Percentiles rank a stretch among this genome's conserved stretches.
Conservation (phyloP, 1,140 invertebrate genomes). For the Papilio aristodemus region DNA sequence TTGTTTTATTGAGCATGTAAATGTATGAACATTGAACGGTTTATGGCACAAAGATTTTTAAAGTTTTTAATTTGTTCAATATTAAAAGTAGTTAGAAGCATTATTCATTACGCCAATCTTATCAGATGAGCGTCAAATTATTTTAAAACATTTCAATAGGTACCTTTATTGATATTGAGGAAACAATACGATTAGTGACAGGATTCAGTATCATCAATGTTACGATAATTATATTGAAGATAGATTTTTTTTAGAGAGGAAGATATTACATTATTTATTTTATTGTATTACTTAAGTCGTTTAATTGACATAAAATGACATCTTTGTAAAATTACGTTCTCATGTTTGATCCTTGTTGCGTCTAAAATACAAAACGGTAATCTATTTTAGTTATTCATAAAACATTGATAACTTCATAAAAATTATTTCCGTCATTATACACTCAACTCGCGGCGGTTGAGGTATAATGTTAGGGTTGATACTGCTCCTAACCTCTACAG, state of each 20-base stretch:
- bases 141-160: too few species aligned
- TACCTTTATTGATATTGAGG: too few species aligned
- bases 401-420: slow-evolving; percentile 15
- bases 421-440: background rate
- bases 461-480: background rate
- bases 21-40: background rate
- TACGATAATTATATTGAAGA: slow-evolving; percentile 1
- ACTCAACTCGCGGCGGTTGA: background rate
- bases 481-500: background rate
- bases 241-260: slow-evolving; percentile 1
- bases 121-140: too few species aligned
- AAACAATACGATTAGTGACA: too few species aligned
- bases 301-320: slow-evolving; percentile 33
- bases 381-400: slow-evolving; percentile 23
- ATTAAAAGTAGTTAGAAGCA: too few species aligned
- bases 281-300: slow-evolving; percentile 11
- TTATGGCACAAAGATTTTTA: background rate
- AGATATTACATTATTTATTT: slow-evolving; percentile 5
- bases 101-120: too few species aligned
- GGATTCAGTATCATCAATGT: too few species aligned
- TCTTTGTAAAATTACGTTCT: slow-evolving; percentile 21
- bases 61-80: too few species aligned
- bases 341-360: too few species aligned
- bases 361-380: slow-evolving; percentile 12
- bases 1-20: background rate